A percentile compares a stretch with the other conserved stretches of the same genome.
These are phyloP conservation scores for Lagopus muta DNA, from an alignment of 2,113 vertebrate genomes.

Conservation along the genomic window DNA sequence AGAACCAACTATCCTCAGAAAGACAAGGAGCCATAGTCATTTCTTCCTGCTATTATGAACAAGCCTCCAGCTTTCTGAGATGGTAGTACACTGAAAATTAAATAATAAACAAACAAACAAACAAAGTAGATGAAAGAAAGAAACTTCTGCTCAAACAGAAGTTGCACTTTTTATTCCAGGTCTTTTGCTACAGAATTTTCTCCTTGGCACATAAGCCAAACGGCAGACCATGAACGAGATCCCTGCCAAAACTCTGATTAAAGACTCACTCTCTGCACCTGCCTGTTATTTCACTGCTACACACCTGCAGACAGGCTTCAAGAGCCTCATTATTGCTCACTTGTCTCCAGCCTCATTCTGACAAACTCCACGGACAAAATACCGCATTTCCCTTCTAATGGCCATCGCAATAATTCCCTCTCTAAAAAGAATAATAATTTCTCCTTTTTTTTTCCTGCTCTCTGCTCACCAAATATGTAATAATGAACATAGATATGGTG, in stretches of 20 bases:
- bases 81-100: neutral
- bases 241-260: conserved; percentile 55
- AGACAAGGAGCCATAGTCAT: neutral
- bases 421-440: conserved; percentile 43
- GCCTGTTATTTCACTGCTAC: conserved; percentile 43
- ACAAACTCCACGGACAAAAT: conserved; percentile 46
- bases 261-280: conserved; percentile 50
- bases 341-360: conserved; percentile 28
- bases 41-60: neutral
- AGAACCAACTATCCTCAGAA: neutral
- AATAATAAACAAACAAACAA: neutral
- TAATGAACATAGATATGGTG: conserved; percentile 3
- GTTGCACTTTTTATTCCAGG: neutral
- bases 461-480: conserved; percentile 29
- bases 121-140: neutral
- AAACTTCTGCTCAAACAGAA: neutral
- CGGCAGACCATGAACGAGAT: neutral
- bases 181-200: neutral
- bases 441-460: conserved; percentile 26
- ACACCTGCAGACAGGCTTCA: conserved; percentile 63
- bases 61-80: neutral
- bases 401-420: conserved; percentile 6
- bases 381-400: conserved; percentile 51
- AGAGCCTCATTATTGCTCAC: conserved; percentile 47
- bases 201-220: conserved; percentile 13